Evolutionary conservation across 2,797 vertebrate genomes (phyloP).

Genomic region (Graptemys geographica): DNA sequence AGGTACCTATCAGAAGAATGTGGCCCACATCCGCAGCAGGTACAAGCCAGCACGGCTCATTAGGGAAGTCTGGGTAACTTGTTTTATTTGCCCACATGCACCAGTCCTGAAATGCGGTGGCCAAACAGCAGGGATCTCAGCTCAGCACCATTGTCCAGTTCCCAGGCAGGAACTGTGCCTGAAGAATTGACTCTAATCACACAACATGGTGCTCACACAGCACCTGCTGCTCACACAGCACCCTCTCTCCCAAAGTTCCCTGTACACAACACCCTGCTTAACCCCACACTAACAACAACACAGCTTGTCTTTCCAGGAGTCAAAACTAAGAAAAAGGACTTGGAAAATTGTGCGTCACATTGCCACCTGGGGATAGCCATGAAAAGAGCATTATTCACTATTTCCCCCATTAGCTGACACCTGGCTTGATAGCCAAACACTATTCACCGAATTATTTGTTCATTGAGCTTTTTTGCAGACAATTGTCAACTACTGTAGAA

Average conservation of each 20-base stretch:
- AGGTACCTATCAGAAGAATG: not conserved
- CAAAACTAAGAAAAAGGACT: not conserved
- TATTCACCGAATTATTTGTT: not conserved
- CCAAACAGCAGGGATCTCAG: not conserved
- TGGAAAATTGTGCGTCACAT: not conserved
- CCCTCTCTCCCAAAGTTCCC: not conserved
- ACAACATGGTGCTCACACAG: no score
- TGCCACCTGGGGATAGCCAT: not conserved
- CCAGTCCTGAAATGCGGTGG: not conserved
- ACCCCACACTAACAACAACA: not conserved
- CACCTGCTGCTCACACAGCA: not conserved
- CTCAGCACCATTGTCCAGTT: not conserved
- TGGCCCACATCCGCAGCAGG: not conserved
- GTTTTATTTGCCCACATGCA: not conserved
- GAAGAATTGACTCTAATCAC: not conserved
- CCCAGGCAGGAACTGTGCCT: not conserved
- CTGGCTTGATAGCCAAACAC: no score
- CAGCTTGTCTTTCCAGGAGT: not conserved
- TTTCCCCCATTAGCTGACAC: no score
- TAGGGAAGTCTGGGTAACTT: not conserved
- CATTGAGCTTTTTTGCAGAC: not conserved
- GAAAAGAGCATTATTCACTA: no score
- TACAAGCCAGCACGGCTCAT: not conserved
- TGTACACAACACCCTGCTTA: not conserved
- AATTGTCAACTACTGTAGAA: not conserved